Conservation (phyloP, 2,888 invertebrate species). For the Hofmannophila pseudospretella region DNA sequence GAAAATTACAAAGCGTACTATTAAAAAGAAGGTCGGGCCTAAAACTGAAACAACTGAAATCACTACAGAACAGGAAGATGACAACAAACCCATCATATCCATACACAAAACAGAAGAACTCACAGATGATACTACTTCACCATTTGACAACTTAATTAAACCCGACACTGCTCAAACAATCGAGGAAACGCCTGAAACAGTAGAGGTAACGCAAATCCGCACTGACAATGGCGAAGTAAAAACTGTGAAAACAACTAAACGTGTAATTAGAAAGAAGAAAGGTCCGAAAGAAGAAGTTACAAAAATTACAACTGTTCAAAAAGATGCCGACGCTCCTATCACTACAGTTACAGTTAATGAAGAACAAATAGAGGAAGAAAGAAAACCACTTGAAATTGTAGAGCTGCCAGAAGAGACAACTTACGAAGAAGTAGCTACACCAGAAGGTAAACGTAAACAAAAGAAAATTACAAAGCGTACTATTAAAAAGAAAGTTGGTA, state of each 20-base stretch:
- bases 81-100: slow-evolving; percentile 21
- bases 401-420: slow-evolving; percentile 18
- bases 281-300: slow-evolving; percentile 23
- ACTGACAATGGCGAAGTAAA: slow-evolving; percentile 29
- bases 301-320: slow-evolving; percentile 23
- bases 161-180: slow-evolving; percentile 30
- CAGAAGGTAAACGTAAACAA: slow-evolving; percentile 18
- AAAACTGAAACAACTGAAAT: slow-evolving; percentile 30
- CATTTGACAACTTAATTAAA: slow-evolving; percentile 23
- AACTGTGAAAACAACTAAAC: slow-evolving; percentile 30
- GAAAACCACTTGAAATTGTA: slow-evolving; percentile 19
- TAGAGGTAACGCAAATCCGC: slow-evolving; percentile 21
- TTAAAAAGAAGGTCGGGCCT: slow-evolving; percentile 16
- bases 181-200: slow-evolving; percentile 29
- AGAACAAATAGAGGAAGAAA: slow-evolving; percentile 32
- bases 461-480: slow-evolving; percentile 32
- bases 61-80: slow-evolving; percentile 17
- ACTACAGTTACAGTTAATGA: slow-evolving; percentile 32
- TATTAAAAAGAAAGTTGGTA: slow-evolving; percentile 50
- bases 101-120: slow-evolving; percentile 16
- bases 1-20: slow-evolving; percentile 20
- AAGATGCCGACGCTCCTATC: slow-evolving; percentile 23
- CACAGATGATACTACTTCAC: slow-evolving; percentile 14
- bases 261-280: slow-evolving; percentile 30
- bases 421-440: slow-evolving; percentile 15